A percentile compares a stretch with the other conserved stretches of the same genome.
phyloP scores from a whole-genome alignment of 2,888 invertebrate genomes.

The Heteromyza rotundicornis region DNA sequence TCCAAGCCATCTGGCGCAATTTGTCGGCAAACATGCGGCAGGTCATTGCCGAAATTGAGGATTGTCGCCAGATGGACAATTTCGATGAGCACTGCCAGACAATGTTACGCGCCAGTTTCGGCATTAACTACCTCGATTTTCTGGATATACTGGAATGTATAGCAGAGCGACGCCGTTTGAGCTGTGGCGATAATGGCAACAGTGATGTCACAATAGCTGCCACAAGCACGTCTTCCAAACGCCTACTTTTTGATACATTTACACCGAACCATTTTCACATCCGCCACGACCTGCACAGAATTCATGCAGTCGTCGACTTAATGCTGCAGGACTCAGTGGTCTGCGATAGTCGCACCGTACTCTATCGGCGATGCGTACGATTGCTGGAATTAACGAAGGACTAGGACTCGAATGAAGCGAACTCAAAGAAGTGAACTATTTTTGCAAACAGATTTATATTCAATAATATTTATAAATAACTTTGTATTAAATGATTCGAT shows the following conservation, averaged over 20 bases:
- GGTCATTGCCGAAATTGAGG: constrained; percentile 80
- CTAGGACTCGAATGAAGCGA: too few species aligned
- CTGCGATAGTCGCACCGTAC: constrained; percentile 37
- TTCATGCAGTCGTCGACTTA: constrained; percentile 39
- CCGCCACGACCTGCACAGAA: constrained; percentile 47
- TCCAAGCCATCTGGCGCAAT: constrained; percentile 74
- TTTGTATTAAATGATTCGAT: too few species aligned
- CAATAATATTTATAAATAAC: too few species aligned
- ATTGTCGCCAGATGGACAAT: constrained; percentile 76
- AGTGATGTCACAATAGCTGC: constrained; percentile 1
- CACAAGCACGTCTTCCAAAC: constrained; percentile 32
- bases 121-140: constrained; percentile 77
- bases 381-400: constrained; percentile 27
- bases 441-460: too few species aligned
- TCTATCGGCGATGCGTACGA: constrained; percentile 33
- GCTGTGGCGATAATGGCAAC: constrained; percentile 23
- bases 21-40: constrained; percentile 69
- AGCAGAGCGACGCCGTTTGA: constrained; percentile 63
- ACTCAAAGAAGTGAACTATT: too few species aligned
- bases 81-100: constrained; percentile 82
- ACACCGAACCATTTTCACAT: constrained; percentile 51
- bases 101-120: constrained; percentile 78
- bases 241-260: constrained; percentile 51
- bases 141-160: constrained; percentile 72
- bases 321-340: constrained; percentile 49